phyloP scores from a whole-genome alignment of 1,140 invertebrate genomes.

The Neodiprion lecontei region DNA sequence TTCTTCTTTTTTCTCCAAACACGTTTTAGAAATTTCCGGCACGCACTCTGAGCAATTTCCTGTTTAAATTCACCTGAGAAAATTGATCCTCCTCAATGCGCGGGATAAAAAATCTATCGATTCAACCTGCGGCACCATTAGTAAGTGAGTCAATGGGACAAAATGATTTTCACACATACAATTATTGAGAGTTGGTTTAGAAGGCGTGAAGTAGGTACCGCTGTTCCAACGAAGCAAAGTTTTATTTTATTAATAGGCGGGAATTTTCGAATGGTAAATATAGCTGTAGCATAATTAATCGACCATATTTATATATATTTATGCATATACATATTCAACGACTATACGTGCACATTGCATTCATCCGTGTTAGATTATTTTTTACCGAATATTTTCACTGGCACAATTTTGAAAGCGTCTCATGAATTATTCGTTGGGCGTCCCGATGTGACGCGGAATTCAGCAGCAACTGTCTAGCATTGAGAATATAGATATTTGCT shows the following conservation, averaged over 20 bases:
- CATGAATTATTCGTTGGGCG: not conserved
- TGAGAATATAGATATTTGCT: too few species aligned
- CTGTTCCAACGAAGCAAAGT: not conserved
- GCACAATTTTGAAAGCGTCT: not conserved
- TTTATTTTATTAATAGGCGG: not conserved
- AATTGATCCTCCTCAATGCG: not conserved
- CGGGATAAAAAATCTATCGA: not conserved
- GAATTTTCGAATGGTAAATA: not conserved
- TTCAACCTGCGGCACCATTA: too few species aligned
- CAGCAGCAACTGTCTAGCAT: too few species aligned
- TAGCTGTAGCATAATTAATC: not conserved
- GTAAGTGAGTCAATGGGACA: not conserved
- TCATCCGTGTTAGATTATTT: not conserved
- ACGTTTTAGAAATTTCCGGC: too few species aligned
- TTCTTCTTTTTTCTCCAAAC: too few species aligned
- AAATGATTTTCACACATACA: not conserved
- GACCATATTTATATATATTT: not conserved
- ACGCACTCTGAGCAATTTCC: not conserved
- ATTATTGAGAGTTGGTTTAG: too few species aligned
- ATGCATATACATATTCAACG: too few species aligned
- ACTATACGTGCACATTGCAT: too few species aligned
- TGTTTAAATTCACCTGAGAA: not conserved
- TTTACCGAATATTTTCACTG: not conserved
- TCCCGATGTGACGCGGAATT: too few species aligned
- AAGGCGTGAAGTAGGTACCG: not conserved